Conservation (phyloP, 2,113 vertebrate genomes). For the Enhydra lutris region DNA sequence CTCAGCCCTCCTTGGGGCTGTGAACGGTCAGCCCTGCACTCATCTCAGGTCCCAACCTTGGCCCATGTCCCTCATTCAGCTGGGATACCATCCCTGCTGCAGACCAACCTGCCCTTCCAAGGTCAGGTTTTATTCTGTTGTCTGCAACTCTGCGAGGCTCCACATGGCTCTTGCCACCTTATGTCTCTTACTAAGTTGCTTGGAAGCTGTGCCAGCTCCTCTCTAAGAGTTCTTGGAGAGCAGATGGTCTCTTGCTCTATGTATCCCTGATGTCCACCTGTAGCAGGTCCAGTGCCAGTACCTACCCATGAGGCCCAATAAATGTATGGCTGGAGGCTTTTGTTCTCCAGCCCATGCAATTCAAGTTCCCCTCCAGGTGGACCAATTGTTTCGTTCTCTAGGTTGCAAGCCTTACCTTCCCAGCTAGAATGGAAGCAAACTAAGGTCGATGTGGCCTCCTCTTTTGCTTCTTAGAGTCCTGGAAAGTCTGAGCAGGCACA, state of each 20-base stretch:
- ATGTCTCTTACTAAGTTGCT: neutral
- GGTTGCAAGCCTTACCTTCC: neutral
- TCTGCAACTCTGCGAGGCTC: neutral
- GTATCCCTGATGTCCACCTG: neutral
- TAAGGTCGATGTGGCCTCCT: neutral
- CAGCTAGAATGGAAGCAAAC: neutral
- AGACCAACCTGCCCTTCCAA: neutral
- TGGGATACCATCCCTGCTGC: neutral
- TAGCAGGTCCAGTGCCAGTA: neutral
- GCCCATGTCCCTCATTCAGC: neutral
- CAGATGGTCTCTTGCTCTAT: neutral
- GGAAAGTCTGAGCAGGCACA: neutral
- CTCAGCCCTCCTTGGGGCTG: neutral
- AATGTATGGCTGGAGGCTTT: neutral
- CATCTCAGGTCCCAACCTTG: neutral
- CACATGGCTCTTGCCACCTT: neutral
- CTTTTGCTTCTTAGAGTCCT: neutral
- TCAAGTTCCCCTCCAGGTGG: neutral
- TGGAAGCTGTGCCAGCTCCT: neutral
- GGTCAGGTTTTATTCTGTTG: neutral
- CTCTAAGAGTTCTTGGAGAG: neutral
- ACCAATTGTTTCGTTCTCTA: neutral
- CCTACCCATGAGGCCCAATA: neutral
- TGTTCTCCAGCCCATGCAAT: neutral
- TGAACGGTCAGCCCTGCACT: neutral